phyloP scores from a whole-genome alignment of 2,797 vertebrate genomes.

The Gobio occitaniae region DNA sequence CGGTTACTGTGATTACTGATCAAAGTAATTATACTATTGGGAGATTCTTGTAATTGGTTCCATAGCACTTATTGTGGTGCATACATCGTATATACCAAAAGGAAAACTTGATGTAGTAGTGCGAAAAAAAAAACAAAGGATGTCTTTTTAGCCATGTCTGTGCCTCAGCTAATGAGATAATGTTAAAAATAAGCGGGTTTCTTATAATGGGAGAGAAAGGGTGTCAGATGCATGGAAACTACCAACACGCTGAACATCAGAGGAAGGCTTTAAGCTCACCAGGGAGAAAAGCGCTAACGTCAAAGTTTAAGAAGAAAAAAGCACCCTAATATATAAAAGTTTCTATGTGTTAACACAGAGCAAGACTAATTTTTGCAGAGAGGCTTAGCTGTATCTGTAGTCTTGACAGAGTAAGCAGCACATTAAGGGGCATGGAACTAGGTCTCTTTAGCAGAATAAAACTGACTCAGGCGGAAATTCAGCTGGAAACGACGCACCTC shows the following conservation, averaged over 20 bases:
- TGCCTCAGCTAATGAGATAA: conserved; percentile 71
- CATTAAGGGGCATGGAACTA: conserved; percentile 67
- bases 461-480: conserved; percentile 67
- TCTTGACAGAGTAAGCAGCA: conserved; percentile 72
- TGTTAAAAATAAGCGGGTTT: conserved; percentile 67
- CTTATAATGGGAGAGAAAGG: conserved; percentile 65
- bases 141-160: conserved; percentile 69
- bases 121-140: conserved; percentile 66
- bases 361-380: conserved; percentile 63
- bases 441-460: conserved; percentile 69
- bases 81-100: conserved; percentile 67
- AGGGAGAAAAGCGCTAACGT: conserved; percentile 31
- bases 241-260: conserved; percentile 66
- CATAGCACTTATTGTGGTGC: conserved; percentile 71
- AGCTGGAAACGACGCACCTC: conserved; percentile 67
- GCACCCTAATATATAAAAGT: conserved; percentile 31
- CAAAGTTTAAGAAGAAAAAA: conserved; percentile 32
- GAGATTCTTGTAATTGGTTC: conserved; percentile 79
- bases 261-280: conserved; percentile 43
- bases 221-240: conserved; percentile 66
- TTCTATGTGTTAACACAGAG: conserved; percentile 53
- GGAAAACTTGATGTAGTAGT: conserved; percentile 66
- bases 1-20: conserved; percentile 75
- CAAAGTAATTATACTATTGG: conserved; percentile 78
- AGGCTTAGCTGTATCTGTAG: conserved; percentile 51